Base-by-base conservation (phyloP, 2,888 invertebrate genomes). In the Lumbricus terrestris region DNA sequence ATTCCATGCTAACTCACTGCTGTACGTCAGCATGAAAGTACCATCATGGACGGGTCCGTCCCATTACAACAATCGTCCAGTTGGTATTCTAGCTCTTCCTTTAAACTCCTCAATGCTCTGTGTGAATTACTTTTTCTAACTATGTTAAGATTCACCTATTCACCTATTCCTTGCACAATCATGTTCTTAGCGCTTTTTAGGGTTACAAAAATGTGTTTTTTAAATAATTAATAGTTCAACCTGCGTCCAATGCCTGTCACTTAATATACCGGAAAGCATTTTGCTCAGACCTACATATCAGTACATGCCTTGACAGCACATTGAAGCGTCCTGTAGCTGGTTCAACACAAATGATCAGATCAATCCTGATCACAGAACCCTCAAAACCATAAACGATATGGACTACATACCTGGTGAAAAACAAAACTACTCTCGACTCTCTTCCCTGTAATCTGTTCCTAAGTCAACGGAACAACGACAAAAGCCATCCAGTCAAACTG, bases 301-400 rank as follows among this genome's bases (percentile, higher is more conserved):
- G 88, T 34, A 69, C 69, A 69, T n/a, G n/a, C 69, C 69, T 38
- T 88, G 88, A 88, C 88, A 88, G 88, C 88, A n/a, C 69, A 69
- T n/a, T n/a, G n/a, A 69, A 6, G 69, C 69, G 11, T n/a, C 69
- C n/a, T 69, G 13, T 69, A 29, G 29, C 69, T 16, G 3, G 54
- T n/a, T 8, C 23, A 54, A 54, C 29, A 54, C 54, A 29, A 54
- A 54, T 23, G 69, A 69, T 11, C 29, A 69, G n/a, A 69, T 69
- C 69, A 69, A 69, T 69, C n/a, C 69, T 69, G 69, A 69, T n/a
- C 69, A 69, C 69, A 69, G n/a, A 69, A 69, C 8, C 69, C 29
- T 69, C 69, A 69, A 69, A n/a, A 69, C n/a, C n/a, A n/a, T n/a
- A 69, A n/a, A 29, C 2, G 29, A 69, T 11, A 69, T 20, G 2